A percentile compares a stretch with the other conserved stretches of the same genome.
These are phyloP conservation scores for Megalops atlanticus DNA, from an alignment of 2,113 vertebrate genomes.

Conservation along the genomic window DNA sequence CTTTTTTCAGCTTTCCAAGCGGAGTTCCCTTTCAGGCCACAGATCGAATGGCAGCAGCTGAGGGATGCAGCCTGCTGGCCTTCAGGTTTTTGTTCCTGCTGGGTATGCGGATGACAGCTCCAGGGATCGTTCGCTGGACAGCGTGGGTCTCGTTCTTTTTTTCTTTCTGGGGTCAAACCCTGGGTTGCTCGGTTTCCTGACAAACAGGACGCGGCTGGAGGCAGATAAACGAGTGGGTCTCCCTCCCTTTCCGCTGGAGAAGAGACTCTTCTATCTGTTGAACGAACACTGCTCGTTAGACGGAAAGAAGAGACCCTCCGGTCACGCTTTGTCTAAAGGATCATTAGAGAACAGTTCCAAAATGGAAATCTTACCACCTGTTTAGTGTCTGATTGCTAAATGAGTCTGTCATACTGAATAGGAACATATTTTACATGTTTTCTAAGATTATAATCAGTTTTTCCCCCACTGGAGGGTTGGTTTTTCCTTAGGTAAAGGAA, in stretches of 20 bases:
- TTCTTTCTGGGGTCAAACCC: not conserved
- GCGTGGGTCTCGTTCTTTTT: not conserved
- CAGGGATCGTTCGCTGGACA: not conserved
- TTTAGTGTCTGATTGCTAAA: no score
- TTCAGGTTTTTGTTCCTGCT: not conserved
- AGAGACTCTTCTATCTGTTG: no score
- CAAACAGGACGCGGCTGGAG: constrained; percentile 44
- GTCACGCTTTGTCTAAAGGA: no score
- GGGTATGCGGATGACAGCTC: not conserved
- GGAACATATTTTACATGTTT: no score
- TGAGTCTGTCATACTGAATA: no score
- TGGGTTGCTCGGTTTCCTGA: constrained; percentile 40
- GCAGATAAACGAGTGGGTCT: constrained; percentile 24
- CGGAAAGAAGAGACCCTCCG: no score
- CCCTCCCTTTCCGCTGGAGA: constrained; percentile 37
- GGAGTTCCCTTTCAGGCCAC: not conserved
- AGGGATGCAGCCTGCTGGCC: not conserved
- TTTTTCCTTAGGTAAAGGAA: no score
- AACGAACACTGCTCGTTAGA: no score
- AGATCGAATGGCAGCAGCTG: not conserved
- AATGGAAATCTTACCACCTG: no score
- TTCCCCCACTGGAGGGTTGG: no score
- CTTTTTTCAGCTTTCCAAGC: not conserved
- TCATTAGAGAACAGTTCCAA: no score
- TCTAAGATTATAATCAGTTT: no score